Evolutionary conservation across 2,888 invertebrate species (phyloP).

Genomic region (Cheiracanthium punctorium): DNA sequence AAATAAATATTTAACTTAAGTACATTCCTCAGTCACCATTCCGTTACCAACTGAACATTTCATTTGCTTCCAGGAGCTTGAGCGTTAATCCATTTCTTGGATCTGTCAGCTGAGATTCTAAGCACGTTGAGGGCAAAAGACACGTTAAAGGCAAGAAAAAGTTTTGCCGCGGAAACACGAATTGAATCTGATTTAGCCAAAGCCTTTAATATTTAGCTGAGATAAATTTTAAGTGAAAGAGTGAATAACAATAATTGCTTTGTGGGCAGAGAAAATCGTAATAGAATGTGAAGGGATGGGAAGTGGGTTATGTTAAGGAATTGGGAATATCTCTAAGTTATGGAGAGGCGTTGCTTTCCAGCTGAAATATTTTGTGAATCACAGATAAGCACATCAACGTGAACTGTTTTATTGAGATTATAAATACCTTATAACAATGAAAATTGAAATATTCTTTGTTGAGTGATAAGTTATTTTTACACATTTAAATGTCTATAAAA

Average conservation of each 20-base stretch:
- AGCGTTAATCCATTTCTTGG: not conserved
- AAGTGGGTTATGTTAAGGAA: too few species aligned
- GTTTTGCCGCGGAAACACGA: not conserved
- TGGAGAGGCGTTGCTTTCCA: too few species aligned
- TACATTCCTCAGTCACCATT: not conserved
- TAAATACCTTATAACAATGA: too few species aligned
- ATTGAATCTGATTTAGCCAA: not conserved
- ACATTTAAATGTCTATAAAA: too few species aligned
- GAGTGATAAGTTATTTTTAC: too few species aligned
- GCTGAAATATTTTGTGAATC: too few species aligned
- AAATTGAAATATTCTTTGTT: too few species aligned
- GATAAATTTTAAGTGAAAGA: not conserved
- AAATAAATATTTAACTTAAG: slow-evolving; percentile 2
- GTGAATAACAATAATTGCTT: not conserved
- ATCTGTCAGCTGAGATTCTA: not conserved
- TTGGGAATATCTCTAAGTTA: too few species aligned
- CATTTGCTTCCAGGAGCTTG: not conserved
- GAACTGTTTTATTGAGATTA: too few species aligned
- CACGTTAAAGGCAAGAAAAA: not conserved
- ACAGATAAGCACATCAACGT: too few species aligned
- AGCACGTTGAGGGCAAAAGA: not conserved
- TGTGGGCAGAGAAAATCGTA: too few species aligned
- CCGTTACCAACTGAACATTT: not conserved
- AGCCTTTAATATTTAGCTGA: not conserved
- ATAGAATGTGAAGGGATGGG: too few species aligned